phyloP scores from a whole-genome alignment of 2,113 vertebrate genomes.

The Rhea americana region DNA sequence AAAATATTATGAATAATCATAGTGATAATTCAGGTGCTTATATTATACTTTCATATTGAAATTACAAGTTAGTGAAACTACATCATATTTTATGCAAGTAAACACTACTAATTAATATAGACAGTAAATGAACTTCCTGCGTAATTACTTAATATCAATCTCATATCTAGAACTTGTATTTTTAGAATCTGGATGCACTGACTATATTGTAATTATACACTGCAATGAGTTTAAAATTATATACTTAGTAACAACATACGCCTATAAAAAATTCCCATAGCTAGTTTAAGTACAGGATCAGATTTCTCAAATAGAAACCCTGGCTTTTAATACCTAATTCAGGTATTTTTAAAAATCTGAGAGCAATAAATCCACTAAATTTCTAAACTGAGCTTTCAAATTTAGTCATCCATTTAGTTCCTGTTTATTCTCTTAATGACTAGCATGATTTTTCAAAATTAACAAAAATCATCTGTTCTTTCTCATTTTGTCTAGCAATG shows the following conservation, averaged over 20 bases:
- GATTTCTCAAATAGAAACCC: not conserved
- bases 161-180: not conserved
- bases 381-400: not conserved
- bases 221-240: not conserved
- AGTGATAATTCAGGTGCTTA: not conserved
- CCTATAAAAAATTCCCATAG: not conserved
- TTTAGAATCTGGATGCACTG: constrained; percentile 5
- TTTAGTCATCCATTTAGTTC: not conserved
- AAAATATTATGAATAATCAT: not conserved
- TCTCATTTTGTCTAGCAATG: not conserved
- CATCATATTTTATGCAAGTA: not conserved
- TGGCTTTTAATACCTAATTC: not conserved
- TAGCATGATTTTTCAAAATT: not conserved
- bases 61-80: not conserved
- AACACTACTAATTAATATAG: not conserved
- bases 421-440: not conserved
- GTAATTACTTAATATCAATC: constrained; percentile 17
- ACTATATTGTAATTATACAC: not conserved
- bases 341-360: not conserved
- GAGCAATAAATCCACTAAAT: not conserved
- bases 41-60: not conserved
- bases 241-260: not conserved
- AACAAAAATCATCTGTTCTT: not conserved
- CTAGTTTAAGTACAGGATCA: not conserved
- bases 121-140: not conserved